phyloP scores from a whole-genome alignment of 2,113 vertebrate genomes.

The Ailuropoda melanoleuca region DNA sequence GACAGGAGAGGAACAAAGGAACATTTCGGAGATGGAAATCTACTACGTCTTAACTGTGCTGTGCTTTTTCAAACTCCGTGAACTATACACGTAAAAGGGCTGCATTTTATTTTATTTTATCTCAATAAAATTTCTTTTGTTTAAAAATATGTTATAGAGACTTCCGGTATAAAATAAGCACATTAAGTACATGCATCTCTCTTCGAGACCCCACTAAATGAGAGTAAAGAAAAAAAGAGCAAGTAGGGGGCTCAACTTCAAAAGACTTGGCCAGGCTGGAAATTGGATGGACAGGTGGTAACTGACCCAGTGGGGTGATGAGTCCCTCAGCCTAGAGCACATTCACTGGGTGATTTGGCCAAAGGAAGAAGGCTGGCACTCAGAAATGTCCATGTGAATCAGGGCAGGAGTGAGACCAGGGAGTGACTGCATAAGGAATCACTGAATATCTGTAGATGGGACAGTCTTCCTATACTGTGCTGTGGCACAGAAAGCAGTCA shows the following conservation, averaged over 20 bases:
- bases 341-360: background rate
- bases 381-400: background rate
- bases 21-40: background rate
- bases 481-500: background rate
- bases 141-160: background rate
- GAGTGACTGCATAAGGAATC: background rate
- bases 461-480: background rate
- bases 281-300: background rate
- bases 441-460: background rate
- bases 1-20: background rate
- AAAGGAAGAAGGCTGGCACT: background rate
- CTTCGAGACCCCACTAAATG: background rate
- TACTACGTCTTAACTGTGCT: background rate
- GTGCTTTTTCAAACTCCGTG: background rate
- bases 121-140: background rate
- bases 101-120: background rate
- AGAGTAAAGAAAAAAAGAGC: background rate
- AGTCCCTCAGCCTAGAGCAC: background rate
- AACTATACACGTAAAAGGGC: background rate
- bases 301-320: background rate
- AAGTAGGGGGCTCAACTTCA: background rate
- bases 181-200: background rate
- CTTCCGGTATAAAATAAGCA: background rate
- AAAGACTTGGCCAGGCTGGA: background rate
- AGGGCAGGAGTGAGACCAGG: background rate